These are phyloP conservation scores for Marcusenius ussheri DNA, from an alignment of 2,113 vertebrate genomes.

Conservation along the genomic window DNA sequence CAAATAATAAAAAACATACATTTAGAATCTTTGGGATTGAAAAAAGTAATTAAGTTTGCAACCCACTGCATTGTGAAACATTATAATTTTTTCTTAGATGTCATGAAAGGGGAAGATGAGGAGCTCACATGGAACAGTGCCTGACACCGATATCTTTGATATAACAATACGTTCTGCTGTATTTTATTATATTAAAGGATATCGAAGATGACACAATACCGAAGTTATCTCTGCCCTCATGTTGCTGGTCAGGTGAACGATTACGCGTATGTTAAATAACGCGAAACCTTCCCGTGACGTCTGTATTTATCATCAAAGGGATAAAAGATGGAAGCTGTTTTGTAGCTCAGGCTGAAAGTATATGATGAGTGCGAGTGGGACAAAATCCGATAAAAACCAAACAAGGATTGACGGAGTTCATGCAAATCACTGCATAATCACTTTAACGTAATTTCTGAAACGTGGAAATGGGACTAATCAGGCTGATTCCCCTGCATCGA, in stretches of 20 bases:
- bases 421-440: neutral
- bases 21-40: neutral
- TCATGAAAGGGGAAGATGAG: neutral
- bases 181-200: neutral
- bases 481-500: neutral
- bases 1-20: neutral
- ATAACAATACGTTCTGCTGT: neutral
- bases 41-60: neutral
- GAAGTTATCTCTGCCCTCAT: neutral
- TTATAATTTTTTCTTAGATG: neutral
- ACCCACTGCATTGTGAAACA: neutral
- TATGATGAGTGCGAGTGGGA: neutral
- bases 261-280: neutral
- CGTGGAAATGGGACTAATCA: conserved; percentile 6
- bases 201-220: neutral
- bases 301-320: neutral
- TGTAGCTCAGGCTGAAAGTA: neutral
- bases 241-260: neutral
- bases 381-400: neutral
- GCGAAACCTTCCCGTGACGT: neutral
- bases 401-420: neutral
- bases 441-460: neutral
- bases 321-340: neutral
- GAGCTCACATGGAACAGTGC: neutral
- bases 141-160: neutral